Evolutionary conservation across 2,888 invertebrate genomes (phyloP).

Genomic region (Sturmia bella): DNA sequence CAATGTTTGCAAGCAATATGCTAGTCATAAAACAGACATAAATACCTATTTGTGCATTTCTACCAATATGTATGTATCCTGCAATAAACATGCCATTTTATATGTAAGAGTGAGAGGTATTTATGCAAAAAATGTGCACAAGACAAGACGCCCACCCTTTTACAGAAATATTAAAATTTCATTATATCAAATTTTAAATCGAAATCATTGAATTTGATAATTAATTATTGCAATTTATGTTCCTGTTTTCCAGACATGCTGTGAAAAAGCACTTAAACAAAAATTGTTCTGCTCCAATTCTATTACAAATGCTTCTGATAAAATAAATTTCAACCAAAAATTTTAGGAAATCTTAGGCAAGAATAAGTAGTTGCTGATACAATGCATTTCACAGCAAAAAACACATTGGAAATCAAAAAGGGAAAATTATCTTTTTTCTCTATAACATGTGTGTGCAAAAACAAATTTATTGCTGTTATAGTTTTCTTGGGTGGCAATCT

Average conservation of each 20-base stretch:
- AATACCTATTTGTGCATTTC: not conserved
- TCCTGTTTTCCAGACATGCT: not conserved
- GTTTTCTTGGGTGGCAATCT: too few relatives aligned
- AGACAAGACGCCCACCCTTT: too few relatives aligned
- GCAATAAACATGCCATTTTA: too few relatives aligned
- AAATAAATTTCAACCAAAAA: not conserved
- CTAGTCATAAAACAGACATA: not conserved
- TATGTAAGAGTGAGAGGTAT: too few relatives aligned
- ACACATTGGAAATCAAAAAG: too few relatives aligned
- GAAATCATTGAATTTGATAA: constrained; percentile 49
- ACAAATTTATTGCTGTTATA: too few relatives aligned
- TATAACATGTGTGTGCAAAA: too few relatives aligned
- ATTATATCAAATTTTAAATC: constrained; percentile 4
- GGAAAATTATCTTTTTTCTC: too few relatives aligned
- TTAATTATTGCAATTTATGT: not conserved
- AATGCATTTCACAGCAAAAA: too few relatives aligned
- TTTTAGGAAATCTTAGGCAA: not conserved
- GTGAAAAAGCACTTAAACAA: not conserved
- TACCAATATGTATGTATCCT: not conserved
- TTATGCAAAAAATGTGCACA: too few relatives aligned
- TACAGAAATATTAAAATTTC: constrained; percentile 16
- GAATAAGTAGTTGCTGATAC: too few relatives aligned
- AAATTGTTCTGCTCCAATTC: not conserved
- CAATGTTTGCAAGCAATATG: constrained; percentile 3
- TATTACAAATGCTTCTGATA: too few relatives aligned